phyloP scores from a whole-genome alignment of 2,888 invertebrate genomes.

The Lithophane socia region DNA sequence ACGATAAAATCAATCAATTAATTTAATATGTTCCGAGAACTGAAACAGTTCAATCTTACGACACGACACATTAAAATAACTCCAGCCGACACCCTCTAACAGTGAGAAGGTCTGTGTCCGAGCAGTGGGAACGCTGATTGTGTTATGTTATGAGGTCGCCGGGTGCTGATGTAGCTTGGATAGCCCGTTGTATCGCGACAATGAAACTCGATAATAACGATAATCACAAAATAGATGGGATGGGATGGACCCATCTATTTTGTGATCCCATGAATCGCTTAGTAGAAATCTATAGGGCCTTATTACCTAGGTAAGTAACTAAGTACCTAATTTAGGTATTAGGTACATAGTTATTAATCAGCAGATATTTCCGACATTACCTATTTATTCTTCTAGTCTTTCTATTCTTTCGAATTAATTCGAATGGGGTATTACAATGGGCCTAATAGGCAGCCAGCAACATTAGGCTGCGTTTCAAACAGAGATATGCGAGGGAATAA shows the following conservation, averaged over 20 bases:
- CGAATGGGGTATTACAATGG: not conserved
- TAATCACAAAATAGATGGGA: too few species aligned
- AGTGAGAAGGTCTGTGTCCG: too few species aligned
- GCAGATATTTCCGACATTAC: not conserved
- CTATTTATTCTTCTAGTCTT: not conserved
- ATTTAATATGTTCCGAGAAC: too few species aligned
- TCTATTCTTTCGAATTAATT: too few species aligned
- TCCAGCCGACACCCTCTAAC: not conserved
- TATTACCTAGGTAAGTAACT: too few species aligned
- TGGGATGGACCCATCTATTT: not conserved
- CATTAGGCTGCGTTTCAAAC: not conserved
- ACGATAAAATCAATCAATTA: too few species aligned
- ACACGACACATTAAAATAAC: too few species aligned
- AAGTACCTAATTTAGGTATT: not conserved
- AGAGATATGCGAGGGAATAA: not conserved
- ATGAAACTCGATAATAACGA: not conserved
- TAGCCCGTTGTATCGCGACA: not conserved
- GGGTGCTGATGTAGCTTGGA: not conserved
- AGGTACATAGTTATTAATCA: not conserved
- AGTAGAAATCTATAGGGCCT: not conserved
- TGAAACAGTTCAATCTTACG: too few species aligned
- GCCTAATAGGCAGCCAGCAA: not conserved
- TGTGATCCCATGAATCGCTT: not conserved
- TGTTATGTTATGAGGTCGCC: not conserved
- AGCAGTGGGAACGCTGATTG: too few species aligned